phyloP scores from a whole-genome alignment of 2,113 vertebrate genomes.

The Corythornis cristatus region DNA sequence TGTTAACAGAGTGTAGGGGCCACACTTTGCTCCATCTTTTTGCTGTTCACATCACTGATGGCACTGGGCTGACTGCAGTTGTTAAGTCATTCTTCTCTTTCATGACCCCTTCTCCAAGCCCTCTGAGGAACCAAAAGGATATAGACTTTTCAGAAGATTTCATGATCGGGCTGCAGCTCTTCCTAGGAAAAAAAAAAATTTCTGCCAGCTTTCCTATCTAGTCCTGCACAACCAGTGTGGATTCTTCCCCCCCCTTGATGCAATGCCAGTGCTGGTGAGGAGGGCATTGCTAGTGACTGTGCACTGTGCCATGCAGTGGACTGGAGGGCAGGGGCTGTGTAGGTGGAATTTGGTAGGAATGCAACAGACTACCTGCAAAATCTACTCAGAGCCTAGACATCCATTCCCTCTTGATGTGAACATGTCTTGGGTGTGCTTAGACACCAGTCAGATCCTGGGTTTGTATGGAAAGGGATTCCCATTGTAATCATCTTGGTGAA shows the following conservation, averaged over 20 bases:
- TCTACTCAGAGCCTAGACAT: not conserved
- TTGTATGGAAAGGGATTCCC: not conserved
- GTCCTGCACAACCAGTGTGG: not conserved
- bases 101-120: not conserved
- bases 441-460: not conserved
- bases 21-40: not conserved
- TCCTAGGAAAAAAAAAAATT: not conserved
- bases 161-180: not conserved
- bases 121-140: not conserved
- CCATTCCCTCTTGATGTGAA: not conserved
- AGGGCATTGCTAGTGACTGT: not conserved
- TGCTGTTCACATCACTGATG: not conserved
- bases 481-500: not conserved
- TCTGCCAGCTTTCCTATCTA: not conserved
- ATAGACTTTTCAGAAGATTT: not conserved
- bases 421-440: not conserved
- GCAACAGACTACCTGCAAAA: not conserved
- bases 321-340: too few species aligned
- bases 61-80: not conserved
- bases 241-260: not conserved
- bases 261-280: not conserved
- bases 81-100: too few species aligned
- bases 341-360: not conserved
- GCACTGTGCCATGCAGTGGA: accelerated
- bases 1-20: not conserved